Evolutionary conservation across 2,797 vertebrate species (phyloP).

Genomic region (Lacerta bilineata): DNA sequence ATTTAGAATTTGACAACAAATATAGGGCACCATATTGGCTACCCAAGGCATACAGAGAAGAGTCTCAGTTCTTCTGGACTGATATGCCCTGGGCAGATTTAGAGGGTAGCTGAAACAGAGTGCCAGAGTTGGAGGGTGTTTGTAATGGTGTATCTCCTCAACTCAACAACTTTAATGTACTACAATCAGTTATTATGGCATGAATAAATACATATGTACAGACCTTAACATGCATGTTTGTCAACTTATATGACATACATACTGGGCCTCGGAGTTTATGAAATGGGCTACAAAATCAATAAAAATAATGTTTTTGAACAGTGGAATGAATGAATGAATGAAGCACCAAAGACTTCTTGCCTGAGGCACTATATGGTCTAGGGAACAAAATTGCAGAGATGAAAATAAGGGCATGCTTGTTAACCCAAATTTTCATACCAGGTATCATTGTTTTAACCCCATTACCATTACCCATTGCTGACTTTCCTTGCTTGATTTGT

Average conservation of each 20-base stretch:
- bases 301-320: not conserved
- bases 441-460: not conserved
- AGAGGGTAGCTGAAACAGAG: not conserved
- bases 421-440: not conserved
- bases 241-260: not conserved
- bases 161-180: not conserved
- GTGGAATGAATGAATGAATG: not conserved
- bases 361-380: not conserved
- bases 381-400: not conserved
- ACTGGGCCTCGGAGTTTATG: not conserved
- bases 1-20: too few species aligned
- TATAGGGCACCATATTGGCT: too few species aligned
- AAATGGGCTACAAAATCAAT: not conserved
- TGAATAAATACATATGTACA: not conserved
- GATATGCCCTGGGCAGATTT: not conserved
- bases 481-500: not conserved
- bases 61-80: not conserved
- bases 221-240: too few species aligned
- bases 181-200: too few species aligned
- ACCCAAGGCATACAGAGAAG: too few species aligned
- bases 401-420: not conserved
- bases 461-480: not conserved
- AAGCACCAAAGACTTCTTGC: not conserved
- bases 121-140: not conserved
- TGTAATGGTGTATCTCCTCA: not conserved